Evolutionary conservation across 2,797 vertebrate genomes (phyloP).

Genomic region (Alosa sapidissima): DNA sequence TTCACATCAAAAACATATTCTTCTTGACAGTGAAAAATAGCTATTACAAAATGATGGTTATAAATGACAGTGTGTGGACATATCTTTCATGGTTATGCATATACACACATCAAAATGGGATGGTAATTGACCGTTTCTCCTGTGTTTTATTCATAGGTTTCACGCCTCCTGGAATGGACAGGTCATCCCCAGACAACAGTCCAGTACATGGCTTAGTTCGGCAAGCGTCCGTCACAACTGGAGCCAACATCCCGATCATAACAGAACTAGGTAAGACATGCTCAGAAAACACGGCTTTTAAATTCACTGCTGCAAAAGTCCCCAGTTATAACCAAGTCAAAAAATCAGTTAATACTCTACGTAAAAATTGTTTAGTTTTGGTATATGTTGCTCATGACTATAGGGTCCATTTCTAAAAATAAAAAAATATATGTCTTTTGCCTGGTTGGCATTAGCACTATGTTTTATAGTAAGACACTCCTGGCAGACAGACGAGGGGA

Average conservation of each 20-base stretch:
- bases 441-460: not conserved
- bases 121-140: not conserved
- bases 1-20: not conserved
- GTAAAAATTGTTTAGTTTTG: not conserved
- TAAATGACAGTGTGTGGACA: not conserved
- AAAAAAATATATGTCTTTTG: not conserved
- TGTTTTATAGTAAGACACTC: constrained; percentile 11
- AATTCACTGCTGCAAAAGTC: not conserved
- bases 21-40: not conserved
- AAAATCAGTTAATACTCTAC: not conserved
- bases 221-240: constrained; percentile 94
- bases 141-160: constrained; percentile 76
- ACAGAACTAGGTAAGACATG: constrained; percentile 92
- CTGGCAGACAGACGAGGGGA: not conserved
- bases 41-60: not conserved
- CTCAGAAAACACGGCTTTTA: not conserved
- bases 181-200: constrained; percentile 97
- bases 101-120: not conserved
- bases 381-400: not conserved
- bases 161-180: constrained; percentile 98
- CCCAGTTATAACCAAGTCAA: not conserved
- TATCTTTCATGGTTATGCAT: constrained; percentile 10
- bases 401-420: not conserved
- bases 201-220: constrained; percentile 95
- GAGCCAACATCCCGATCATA: constrained; percentile 98